These are phyloP conservation scores for Euwallacea similis DNA, from an alignment of 1,140 invertebrate species.

Conservation along the genomic window DNA sequence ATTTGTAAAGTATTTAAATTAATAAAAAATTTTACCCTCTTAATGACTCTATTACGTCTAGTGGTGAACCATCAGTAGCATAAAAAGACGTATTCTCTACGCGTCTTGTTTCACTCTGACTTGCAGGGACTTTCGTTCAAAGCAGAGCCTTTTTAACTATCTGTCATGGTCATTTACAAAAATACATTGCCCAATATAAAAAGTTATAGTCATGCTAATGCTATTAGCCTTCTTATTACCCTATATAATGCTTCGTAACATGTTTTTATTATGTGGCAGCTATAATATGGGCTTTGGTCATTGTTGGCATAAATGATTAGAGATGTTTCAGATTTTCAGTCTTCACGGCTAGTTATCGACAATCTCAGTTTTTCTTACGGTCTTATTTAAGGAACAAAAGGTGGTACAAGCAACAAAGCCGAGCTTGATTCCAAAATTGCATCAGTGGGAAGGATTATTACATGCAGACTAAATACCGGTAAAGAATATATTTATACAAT, in stretches of 20 bases:
- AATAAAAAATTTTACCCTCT: no score
- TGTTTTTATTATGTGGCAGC: slow-evolving; percentile 36
- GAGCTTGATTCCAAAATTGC: no score
- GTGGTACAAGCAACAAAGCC: no score
- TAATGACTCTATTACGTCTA: no score
- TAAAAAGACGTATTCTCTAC: no score
- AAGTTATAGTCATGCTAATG: slow-evolving; percentile 45
- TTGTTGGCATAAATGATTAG: slow-evolving; percentile 33
- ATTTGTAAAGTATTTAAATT: no score
- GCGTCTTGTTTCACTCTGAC: no score
- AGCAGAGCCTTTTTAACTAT: slow-evolving; percentile 21
- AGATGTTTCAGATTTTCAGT: slow-evolving; percentile 1
- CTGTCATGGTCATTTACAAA: slow-evolving; percentile 41
- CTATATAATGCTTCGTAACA: slow-evolving; percentile 38
- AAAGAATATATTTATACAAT: slow-evolving; percentile 37
- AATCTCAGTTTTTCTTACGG: background rate
- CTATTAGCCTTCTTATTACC: slow-evolving; percentile 45
- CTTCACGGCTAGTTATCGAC: no score
- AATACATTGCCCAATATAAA: slow-evolving; percentile 36
- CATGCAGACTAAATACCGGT: slow-evolving; percentile 26
- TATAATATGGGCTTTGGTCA: slow-evolving; percentile 31
- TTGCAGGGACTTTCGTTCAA: no score
- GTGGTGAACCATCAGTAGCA: no score
- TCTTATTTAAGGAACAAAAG: background rate
- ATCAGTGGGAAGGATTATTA: no score